phyloP scores from a whole-genome alignment of 2,113 vertebrate species.

The Neolamprologus tretocephalus region DNA sequence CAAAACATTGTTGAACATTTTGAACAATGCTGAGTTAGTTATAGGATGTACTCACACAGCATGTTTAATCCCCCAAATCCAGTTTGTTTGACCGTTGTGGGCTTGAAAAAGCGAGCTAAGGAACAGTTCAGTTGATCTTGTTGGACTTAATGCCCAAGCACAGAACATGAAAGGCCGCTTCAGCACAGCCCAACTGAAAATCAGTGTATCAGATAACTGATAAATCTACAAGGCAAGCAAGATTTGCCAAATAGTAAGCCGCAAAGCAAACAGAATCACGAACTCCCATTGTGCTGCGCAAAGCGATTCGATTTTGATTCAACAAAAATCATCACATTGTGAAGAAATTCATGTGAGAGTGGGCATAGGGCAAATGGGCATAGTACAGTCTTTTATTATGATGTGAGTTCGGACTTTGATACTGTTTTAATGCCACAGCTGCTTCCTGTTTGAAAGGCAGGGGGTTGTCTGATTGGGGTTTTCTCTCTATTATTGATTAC shows the following conservation, averaged over 20 bases:
- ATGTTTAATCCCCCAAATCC: not conserved
- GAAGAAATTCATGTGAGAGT: not conserved
- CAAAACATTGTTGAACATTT: not conserved
- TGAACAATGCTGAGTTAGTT: not conserved
- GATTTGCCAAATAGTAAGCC: not conserved
- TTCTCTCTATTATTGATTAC: not conserved
- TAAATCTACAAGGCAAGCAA: not conserved
- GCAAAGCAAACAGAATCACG: not conserved
- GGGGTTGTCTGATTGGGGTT: not conserved
- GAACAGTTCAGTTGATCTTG: not conserved
- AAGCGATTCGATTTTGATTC: not conserved
- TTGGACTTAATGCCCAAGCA: not conserved
- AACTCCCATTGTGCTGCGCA: not conserved
- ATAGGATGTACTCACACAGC: not conserved
- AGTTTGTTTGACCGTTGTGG: not conserved
- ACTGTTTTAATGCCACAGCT: not conserved
- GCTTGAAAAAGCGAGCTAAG: not conserved
- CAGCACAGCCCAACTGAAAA: not conserved
- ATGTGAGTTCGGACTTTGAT: not conserved
- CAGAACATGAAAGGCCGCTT: not conserved
- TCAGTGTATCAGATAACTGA: not conserved
- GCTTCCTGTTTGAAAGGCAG: not conserved
- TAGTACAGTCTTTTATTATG: not conserved
- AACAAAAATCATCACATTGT: not conserved
- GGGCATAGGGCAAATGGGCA: not conserved